Evolutionary conservation across 2,113 vertebrate species (phyloP), one percentile per base, ranked within the genome.

Genomic region (Rallus limicola): DNA sequence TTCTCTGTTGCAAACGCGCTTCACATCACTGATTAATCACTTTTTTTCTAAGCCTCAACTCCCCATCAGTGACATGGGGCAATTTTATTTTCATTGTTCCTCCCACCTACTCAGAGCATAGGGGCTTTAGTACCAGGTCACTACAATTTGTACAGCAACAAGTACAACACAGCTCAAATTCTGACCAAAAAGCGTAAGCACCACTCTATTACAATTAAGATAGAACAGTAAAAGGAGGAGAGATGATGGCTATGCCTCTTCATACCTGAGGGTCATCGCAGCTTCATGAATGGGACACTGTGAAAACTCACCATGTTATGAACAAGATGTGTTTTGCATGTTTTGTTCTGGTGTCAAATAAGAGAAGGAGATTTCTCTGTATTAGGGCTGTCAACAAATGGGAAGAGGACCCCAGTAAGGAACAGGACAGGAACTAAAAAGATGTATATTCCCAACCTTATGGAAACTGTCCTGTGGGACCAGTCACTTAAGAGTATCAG

Each of bases 51-150:
- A 72, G 81, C 17, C 48, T 76, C n/a, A 40, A 24, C 25, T 88
- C 36, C 63, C 40, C 31, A 34, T 26, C 34, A 24, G 56, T 24
- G 44, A 87, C n/a, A 38, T 2, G 1, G 16, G 11, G 19, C 26
- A 72, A 42, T 0, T 1, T 55, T 69, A 38, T 34, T 69, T 59
- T 50, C 38, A 70, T 40, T 82, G 60, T 44, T 76, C 21, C 19
- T 84, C 38, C 68, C 7, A 2, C 5, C 60, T 82, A 8, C 24
- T 60, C 1, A 2, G 50, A 59, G 38, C 1, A 0, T 2, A 52
- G 20, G 28, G 28, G 9, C 20, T 63, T 84, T 36, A 65, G 34
- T 53, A 53, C 8, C 8, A 13, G 40, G 68, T 29, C 42, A 14
- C 20, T 56, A 88, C 58, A 24, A 52, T 21, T 23, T 53, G 46